These are phyloP conservation scores for Fopius arisanus DNA, from an alignment of 1,140 invertebrate genomes.

Conservation along the genomic window DNA sequence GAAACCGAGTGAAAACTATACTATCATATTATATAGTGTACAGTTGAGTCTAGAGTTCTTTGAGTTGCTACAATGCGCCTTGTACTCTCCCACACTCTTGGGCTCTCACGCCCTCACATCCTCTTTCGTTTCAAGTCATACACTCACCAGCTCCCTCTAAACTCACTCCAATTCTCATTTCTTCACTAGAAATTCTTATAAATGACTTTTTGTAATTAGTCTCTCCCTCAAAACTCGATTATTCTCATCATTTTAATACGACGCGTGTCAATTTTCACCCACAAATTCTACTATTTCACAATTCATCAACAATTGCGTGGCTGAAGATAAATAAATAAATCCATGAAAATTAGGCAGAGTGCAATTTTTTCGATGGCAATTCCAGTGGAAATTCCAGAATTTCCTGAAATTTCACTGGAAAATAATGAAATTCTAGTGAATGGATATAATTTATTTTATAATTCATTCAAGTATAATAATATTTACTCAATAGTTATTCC, in stretches of 20 bases:
- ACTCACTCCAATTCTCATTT: constrained; percentile 17
- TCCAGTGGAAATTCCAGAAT: too few species aligned
- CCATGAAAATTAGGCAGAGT: too few species aligned
- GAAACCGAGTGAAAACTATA: neutral
- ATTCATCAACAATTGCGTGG: too few species aligned
- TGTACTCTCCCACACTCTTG: constrained; percentile 65
- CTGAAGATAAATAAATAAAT: too few species aligned
- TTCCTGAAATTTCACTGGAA: too few species aligned
- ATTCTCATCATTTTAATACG: neutral
- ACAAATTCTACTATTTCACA: too few species aligned
- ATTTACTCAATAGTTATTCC: too few species aligned
- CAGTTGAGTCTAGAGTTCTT: constrained; percentile 29
- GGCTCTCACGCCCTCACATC: constrained; percentile 66
- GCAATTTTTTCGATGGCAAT: too few species aligned
- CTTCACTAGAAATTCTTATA: constrained; percentile 1
- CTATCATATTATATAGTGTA: constrained; percentile 11
- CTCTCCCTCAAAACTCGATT: neutral
- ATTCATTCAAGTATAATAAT: too few species aligned
- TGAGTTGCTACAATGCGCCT: constrained; percentile 57
- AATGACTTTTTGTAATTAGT: neutral
- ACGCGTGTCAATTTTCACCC: neutral
- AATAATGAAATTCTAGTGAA: too few species aligned
- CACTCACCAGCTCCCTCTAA: constrained; percentile 11
- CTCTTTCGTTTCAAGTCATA: constrained; percentile 44
- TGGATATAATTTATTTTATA: too few species aligned